These are phyloP conservation scores for Melanerpes aurifrons DNA, from an alignment of 2,113 vertebrate genomes.

Conservation along the genomic window DNA sequence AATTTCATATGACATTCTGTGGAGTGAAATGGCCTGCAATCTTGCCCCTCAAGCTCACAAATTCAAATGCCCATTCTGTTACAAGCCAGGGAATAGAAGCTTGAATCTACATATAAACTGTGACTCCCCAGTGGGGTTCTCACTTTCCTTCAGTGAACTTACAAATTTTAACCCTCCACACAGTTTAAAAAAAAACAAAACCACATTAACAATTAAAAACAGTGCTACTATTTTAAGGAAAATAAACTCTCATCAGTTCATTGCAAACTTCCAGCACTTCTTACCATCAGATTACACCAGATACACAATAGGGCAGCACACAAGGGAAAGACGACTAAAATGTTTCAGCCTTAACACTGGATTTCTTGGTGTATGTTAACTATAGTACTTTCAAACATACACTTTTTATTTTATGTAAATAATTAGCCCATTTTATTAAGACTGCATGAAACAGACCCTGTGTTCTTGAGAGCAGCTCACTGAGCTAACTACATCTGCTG, in stretches of 20 bases:
- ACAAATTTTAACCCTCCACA: accelerated
- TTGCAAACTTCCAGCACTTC: background rate
- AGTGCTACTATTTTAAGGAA: background rate
- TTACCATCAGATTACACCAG: background rate
- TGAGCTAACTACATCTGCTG: background rate
- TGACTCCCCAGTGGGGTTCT: background rate
- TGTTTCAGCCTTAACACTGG: background rate
- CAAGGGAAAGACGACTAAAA: background rate
- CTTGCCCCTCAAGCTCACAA: background rate
- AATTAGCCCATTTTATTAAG: slow-evolving; percentile 13
- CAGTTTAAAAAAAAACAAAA: background rate
- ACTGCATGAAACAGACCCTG: background rate
- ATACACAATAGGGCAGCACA: background rate
- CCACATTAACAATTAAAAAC: background rate
- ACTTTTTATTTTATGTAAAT: background rate
- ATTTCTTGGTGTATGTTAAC: background rate
- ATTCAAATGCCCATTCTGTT: background rate
- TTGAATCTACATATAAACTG: background rate
- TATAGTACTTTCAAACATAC: background rate
- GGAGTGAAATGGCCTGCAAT: background rate
- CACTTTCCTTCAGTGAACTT: background rate
- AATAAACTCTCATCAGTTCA: background rate
- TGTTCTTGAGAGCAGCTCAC: background rate
- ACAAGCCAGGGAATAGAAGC: background rate
- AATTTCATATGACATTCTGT: background rate